Conservation (phyloP, 2,797 vertebrate species). For the Valencia hispanica region DNA sequence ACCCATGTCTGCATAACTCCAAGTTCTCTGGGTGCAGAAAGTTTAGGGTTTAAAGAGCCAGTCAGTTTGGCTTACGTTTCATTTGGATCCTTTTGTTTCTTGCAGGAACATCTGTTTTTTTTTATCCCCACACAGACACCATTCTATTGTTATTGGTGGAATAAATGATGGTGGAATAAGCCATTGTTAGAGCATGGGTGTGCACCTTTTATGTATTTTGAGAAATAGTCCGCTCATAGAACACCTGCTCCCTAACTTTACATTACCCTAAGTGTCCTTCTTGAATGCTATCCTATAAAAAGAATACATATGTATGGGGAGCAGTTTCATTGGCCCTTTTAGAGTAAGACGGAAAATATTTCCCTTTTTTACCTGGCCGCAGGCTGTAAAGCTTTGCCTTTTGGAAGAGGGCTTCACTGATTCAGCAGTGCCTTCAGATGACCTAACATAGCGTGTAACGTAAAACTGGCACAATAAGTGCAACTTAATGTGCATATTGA, state of each 20-base stretch:
- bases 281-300: neutral
- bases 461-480: slow-evolving; percentile 17
- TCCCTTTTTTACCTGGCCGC: neutral
- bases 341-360: neutral
- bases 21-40: neutral
- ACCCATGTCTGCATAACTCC: neutral
- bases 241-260: neutral
- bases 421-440: neutral
- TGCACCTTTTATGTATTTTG: neutral
- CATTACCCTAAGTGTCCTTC: neutral
- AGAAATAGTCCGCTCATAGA: neutral
- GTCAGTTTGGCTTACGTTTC: neutral
- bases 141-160: neutral
- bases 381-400: neutral
- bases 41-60: neutral
- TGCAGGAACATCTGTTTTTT: neutral
- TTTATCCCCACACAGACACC: neutral
- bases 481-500: slow-evolving; percentile 3
- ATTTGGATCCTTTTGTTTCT: neutral
- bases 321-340: neutral
- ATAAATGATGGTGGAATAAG: neutral
- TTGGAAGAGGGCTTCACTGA: neutral
- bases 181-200: neutral
- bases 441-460: neutral
- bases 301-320: neutral